A percentile compares a stretch with the other conserved stretches of the same genome.
These are phyloP conservation scores for Troides oblongomaculatus DNA, from an alignment of 2,888 invertebrate species.

Conservation along the genomic window DNA sequence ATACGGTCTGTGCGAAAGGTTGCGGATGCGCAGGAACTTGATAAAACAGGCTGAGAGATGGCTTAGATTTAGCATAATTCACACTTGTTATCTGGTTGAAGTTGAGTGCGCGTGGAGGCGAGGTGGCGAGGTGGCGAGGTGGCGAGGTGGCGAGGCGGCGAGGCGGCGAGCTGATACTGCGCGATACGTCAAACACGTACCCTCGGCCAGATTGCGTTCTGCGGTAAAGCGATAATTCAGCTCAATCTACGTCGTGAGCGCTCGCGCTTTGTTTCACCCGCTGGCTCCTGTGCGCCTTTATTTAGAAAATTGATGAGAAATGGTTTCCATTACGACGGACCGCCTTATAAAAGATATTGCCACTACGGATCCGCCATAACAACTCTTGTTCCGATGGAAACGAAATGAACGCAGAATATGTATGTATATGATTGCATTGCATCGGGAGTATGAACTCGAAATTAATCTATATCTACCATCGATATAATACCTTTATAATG, in stretches of 20 bases:
- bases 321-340: slow-evolving; percentile 77
- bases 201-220: slow-evolving; percentile 71
- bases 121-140: slow-evolving; percentile 39
- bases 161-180: slow-evolving; percentile 35
- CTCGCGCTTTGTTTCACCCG: slow-evolving; percentile 76
- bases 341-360: slow-evolving; percentile 74
- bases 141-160: slow-evolving; percentile 44
- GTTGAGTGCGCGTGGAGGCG: slow-evolving; percentile 62
- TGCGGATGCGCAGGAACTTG: slow-evolving; percentile 64
- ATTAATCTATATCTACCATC: slow-evolving; percentile 62
- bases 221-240: slow-evolving; percentile 80
- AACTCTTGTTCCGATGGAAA: slow-evolving; percentile 63
- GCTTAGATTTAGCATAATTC: slow-evolving; percentile 71
- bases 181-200: no score
- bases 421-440: slow-evolving; percentile 74
- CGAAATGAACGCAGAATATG: slow-evolving; percentile 78
- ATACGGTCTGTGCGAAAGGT: slow-evolving; percentile 56
- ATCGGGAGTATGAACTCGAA: slow-evolving; percentile 70
- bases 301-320: slow-evolving; percentile 81
- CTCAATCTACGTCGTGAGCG: slow-evolving; percentile 80
- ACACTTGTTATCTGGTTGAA: slow-evolving; percentile 64
- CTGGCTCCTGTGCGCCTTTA: slow-evolving; percentile 79
- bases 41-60: slow-evolving; percentile 65
- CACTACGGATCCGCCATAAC: slow-evolving; percentile 53
- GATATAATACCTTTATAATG: slow-evolving; percentile 60